Evolutionary conservation across 2,888 invertebrate genomes (phyloP).

Genomic region (Seira musarum): DNA sequence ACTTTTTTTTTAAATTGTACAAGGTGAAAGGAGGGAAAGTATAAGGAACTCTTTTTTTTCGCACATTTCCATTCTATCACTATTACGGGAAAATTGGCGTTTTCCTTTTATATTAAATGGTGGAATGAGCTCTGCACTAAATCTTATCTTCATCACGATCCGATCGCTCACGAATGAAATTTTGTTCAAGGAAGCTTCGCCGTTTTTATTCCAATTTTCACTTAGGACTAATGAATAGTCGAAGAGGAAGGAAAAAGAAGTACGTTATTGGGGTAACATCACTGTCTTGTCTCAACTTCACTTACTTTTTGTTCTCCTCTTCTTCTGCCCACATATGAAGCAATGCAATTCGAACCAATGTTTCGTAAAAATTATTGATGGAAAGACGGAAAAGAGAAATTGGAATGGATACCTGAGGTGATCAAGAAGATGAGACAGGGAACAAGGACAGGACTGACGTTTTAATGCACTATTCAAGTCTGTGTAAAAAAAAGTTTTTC

Average conservation of each 20-base stretch:
- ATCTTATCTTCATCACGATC: neutral
- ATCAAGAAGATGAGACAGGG: constrained; percentile 33
- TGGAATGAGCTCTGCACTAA: neutral
- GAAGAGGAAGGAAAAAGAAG: neutral
- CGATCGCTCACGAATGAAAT: neutral
- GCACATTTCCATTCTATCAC: neutral
- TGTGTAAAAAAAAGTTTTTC: neutral
- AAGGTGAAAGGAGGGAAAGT: no score
- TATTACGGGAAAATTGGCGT: neutral
- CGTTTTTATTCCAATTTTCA: neutral
- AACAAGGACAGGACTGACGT: constrained; percentile 53
- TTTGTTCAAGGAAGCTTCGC: neutral
- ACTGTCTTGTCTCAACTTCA: neutral
- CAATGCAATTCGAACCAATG: no score
- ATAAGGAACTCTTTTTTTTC: neutral
- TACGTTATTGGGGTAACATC: neutral
- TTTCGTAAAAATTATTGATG: no score
- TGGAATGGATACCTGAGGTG: constrained; percentile 22
- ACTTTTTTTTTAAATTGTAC: neutral
- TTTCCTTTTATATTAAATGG: neutral
- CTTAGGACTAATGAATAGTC: neutral
- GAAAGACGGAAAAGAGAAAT: no score
- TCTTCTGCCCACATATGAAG: neutral
- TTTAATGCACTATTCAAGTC: constrained; percentile 60
- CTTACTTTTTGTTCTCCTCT: neutral